Percentiles rank a stretch among this genome's conserved stretches.
These are phyloP conservation scores for Drosophila takahashii DNA, from an alignment of 1,140 invertebrate species.

Conservation along the genomic window DNA sequence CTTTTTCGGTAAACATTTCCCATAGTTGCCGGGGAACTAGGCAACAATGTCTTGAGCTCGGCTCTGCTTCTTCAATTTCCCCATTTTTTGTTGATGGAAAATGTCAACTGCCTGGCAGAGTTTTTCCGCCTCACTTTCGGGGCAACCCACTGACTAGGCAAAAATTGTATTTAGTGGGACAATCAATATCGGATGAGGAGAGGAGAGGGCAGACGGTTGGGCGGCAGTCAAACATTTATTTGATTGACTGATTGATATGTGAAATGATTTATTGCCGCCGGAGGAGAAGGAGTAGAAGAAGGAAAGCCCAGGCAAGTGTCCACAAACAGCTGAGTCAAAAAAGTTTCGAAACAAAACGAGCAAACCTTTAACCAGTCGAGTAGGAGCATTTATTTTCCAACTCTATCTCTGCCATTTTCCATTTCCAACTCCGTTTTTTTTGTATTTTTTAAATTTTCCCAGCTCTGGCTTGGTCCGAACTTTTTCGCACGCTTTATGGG, in stretches of 20 bases:
- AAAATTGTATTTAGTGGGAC: slow-evolving; percentile 62
- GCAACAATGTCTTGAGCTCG: slow-evolving; percentile 66
- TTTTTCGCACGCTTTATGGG: slow-evolving; percentile 57
- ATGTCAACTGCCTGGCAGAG: slow-evolving; percentile 73
- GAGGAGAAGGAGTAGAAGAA: slow-evolving; percentile 8
- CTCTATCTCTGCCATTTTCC: slow-evolving; percentile 12
- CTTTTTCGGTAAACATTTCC: slow-evolving; percentile 27
- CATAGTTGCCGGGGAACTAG: slow-evolving; percentile 35
- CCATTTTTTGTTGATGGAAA: slow-evolving; percentile 63
- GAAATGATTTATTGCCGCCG: slow-evolving; percentile 72
- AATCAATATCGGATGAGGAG: slow-evolving; percentile 60
- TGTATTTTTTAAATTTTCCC: slow-evolving; percentile 2
- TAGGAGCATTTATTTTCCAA: slow-evolving; percentile 39
- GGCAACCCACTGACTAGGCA: slow-evolving; percentile 62
- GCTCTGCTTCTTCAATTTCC: slow-evolving; percentile 19
- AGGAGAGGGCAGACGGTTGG: slow-evolving; percentile 8
- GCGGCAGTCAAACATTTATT: slow-evolving; percentile 66
- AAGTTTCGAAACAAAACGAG: slow-evolving; percentile 24
- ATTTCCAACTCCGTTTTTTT: slow-evolving; percentile 5
- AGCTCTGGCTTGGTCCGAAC: slow-evolving; percentile 25
- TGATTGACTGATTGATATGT: slow-evolving; percentile 82
- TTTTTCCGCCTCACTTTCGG: slow-evolving; percentile 25
- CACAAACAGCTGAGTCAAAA: slow-evolving; percentile 24
- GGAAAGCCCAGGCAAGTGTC: slow-evolving; percentile 11
- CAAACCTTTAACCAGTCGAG: slow-evolving; percentile 15